Evolutionary conservation across 64 coral and sea anemone genomes (phyloP), one percentile per base, ranked within the genome.

Genomic region (Porites lutea): DNA sequence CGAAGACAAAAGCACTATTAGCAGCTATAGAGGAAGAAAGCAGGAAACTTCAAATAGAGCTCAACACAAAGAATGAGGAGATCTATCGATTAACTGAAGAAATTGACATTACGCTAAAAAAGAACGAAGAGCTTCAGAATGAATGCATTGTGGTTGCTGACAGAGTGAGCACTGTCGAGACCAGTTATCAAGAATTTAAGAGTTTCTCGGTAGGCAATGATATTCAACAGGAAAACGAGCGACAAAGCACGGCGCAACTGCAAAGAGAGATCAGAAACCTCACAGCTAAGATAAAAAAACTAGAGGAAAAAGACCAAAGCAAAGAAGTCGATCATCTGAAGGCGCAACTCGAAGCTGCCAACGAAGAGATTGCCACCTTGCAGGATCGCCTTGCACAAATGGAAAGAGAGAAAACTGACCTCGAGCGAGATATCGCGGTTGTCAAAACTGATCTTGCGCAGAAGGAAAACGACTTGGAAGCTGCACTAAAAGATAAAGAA

Each of bases 281-380:
- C 60, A 91, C 59, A 77, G 46, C 70, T 50, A 97, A 91, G 66
- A 89, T 94, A 8, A 87, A 91, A 82, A 44, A 81, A 8, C 87
- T 97, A 16, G 92, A 97, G 62, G 92, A 97, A 1, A 82, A 69
- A 76, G 95, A 97, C 66, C 86, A 81, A 78, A 84, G 90, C 65
- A 97, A 94, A 64, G 95, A 97, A 72, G 49, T 97, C 13, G 95
- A 97, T 52, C 79, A 89, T 60, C 68, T 97, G 67, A 97, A 94
- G 88, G 95, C 95, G 11, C 88, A 97, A 79, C 82, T 94, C 8
- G 95, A 97, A 82, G 92, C 88, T 59, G 92, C 89, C 8, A 79
- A 88, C 19, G 95, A 97, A 55, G 81, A 89, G 63, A 84, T 94
- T 51, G 88, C 70, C 53, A 83, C 91, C 18, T 82, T 97, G 10